phyloP scores from a whole-genome alignment of 2,797 vertebrate species.

The Notoglanidium macrostoma region DNA sequence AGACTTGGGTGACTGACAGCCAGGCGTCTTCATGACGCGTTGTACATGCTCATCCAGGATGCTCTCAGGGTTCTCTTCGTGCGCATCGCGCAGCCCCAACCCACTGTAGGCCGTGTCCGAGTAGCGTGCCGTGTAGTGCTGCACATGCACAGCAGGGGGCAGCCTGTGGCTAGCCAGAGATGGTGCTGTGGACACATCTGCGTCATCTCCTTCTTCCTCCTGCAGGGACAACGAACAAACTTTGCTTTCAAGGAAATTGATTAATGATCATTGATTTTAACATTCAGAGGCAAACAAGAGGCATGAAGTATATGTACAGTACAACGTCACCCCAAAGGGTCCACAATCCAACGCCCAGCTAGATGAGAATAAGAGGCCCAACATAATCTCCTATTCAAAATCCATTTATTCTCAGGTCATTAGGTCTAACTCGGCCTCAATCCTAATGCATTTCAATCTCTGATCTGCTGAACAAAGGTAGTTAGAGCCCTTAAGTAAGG shows the following conservation, averaged over 20 bases:
- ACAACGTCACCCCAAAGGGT: not conserved
- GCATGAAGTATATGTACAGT: not conserved
- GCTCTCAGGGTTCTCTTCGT: conserved; percentile 95
- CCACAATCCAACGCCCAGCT: not conserved
- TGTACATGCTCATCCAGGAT: conserved; percentile 97
- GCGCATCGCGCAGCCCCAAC: conserved; percentile 81
- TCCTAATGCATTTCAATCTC: not conserved
- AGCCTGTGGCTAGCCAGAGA: conserved; percentile 80
- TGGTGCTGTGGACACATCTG: conserved; percentile 73
- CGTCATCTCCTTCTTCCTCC: conserved; percentile 94
- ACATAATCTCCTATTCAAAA: not conserved
- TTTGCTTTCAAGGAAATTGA: not conserved
- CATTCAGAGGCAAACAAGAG: not conserved
- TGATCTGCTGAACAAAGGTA: not conserved
- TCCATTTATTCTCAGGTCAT: not conserved
- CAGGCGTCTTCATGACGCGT: conserved; percentile 95
- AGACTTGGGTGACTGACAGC: conserved; percentile 91
- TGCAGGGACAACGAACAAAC: conserved; percentile 59
- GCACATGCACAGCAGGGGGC: conserved; percentile 77
- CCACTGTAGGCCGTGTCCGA: conserved; percentile 79
- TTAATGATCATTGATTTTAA: not conserved
- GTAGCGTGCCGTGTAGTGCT: conserved; percentile 84
- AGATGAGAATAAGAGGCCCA: not conserved
- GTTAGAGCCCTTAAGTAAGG: not conserved
- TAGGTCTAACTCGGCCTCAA: not conserved